Conservation (phyloP, 2,113 vertebrate species). For the Nannospalax galili region DNA sequence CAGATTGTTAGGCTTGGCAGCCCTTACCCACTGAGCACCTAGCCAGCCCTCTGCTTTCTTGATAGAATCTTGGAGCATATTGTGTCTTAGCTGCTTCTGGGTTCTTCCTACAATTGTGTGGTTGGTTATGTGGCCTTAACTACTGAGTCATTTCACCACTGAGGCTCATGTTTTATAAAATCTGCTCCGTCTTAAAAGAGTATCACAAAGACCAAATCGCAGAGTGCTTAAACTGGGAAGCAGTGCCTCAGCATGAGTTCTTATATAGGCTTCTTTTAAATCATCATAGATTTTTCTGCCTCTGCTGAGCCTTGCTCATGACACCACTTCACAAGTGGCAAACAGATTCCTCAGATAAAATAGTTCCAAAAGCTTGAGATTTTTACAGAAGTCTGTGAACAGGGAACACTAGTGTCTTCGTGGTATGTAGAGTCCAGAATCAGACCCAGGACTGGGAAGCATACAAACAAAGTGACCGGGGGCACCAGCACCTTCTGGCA, state of each 20-base stretch:
- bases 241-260: neutral
- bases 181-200: neutral
- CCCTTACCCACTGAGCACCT: too few species aligned
- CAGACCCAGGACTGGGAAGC: neutral
- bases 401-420: neutral
- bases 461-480: neutral
- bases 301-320: neutral
- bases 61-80: neutral
- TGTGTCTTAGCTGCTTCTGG: neutral
- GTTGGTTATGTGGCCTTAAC: neutral
- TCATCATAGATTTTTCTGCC: neutral
- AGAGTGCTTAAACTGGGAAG: neutral
- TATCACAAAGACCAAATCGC: neutral
- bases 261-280: neutral
- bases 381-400: neutral
- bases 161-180: conserved; percentile 1
- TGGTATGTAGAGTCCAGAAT: neutral
- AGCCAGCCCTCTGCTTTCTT: neutral
- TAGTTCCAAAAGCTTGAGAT: neutral
- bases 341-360: neutral
- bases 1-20: too few species aligned
- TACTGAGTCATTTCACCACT: conserved; percentile 23
- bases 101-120: neutral
- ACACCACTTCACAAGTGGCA: neutral
- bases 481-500: neutral